A percentile compares a stretch with the other conserved stretches of the same genome.
These are phyloP conservation scores for Cottoperca gobio DNA, from an alignment of 2,797 vertebrate species.

Conservation along the genomic window DNA sequence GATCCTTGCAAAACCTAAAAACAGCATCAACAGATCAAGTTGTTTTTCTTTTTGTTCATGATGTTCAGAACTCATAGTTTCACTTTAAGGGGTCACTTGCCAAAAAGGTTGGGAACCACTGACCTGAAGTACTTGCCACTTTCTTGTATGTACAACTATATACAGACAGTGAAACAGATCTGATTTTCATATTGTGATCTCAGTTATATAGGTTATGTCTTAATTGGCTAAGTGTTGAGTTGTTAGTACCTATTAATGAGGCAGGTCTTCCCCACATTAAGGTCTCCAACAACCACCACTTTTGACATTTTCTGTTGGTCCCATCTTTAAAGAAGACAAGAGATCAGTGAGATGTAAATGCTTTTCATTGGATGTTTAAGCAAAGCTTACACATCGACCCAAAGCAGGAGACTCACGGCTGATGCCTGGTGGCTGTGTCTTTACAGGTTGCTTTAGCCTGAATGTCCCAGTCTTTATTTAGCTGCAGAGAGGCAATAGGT, in stretches of 20 bases:
- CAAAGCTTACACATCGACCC: not conserved
- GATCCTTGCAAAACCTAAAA: slow-evolving; percentile 91
- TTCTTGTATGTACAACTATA: too few species aligned
- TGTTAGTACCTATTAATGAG: slow-evolving; percentile 91
- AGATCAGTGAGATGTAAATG: not conserved
- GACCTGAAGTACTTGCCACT: too few species aligned
- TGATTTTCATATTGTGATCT: not conserved
- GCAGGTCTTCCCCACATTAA: slow-evolving; percentile 95
- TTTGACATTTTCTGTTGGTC: slow-evolving; percentile 91
- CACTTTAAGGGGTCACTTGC: too few species aligned
- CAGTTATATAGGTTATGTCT: not conserved
- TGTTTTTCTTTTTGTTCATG: not conserved
- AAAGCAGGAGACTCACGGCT: slow-evolving; percentile 81
- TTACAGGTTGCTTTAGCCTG: slow-evolving; percentile 82
- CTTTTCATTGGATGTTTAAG: not conserved
- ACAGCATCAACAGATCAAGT: not conserved
- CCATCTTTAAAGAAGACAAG: slow-evolving; percentile 63
- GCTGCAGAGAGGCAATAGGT: slow-evolving; percentile 87
- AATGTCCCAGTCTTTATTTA: slow-evolving; percentile 86
- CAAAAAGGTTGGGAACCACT: not conserved
- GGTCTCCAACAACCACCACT: slow-evolving; percentile 93
- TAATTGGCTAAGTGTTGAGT: not conserved
- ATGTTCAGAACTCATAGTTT: not conserved
- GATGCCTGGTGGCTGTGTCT: slow-evolving; percentile 71
- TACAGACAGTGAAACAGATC: not conserved